phyloP scores from a whole-genome alignment of 2,113 vertebrate genomes.

The Cyanoderma ruficeps region DNA sequence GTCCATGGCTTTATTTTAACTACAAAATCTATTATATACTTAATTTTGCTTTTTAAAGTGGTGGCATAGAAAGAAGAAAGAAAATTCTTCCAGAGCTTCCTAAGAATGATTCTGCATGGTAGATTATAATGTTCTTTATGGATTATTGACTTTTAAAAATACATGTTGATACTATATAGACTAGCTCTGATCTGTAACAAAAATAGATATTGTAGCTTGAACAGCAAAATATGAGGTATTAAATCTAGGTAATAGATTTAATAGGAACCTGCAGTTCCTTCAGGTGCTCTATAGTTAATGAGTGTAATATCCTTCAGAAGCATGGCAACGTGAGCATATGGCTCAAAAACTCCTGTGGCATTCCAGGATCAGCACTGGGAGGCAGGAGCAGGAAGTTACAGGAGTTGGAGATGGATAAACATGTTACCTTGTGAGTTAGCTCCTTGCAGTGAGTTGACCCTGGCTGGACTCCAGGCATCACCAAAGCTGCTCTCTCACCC shows the following conservation, averaged over 20 bases:
- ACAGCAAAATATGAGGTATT: conserved; percentile 47
- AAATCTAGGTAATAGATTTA: conserved; percentile 35
- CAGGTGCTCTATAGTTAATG: conserved; percentile 58
- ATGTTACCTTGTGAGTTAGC: neutral
- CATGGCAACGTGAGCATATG: neutral
- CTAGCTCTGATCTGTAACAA: conserved; percentile 26
- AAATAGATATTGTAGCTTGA: conserved; percentile 10
- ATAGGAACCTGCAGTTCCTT: conserved; percentile 20
- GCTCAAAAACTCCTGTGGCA: neutral
- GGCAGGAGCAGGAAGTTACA: neutral
- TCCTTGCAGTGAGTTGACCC: neutral
- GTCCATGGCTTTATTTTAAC: conserved; percentile 2
- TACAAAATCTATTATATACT: neutral
- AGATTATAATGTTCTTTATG: neutral
- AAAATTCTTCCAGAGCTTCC: neutral
- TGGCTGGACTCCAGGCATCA: neutral
- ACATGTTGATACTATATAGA: conserved; percentile 25
- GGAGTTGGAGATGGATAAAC: neutral
- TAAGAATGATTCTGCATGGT: neutral
- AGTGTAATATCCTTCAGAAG: conserved; percentile 48
- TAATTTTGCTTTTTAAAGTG: conserved; percentile 29
- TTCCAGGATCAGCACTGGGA: neutral
- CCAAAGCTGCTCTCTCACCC: neutral
- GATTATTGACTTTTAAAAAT: conserved; percentile 62
- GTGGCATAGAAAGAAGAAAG: neutral